Percentiles rank a stretch among this genome's conserved stretches.
phyloP scores from a whole-genome alignment of 2,113 vertebrate species.

The Mustela lutreola region DNA sequence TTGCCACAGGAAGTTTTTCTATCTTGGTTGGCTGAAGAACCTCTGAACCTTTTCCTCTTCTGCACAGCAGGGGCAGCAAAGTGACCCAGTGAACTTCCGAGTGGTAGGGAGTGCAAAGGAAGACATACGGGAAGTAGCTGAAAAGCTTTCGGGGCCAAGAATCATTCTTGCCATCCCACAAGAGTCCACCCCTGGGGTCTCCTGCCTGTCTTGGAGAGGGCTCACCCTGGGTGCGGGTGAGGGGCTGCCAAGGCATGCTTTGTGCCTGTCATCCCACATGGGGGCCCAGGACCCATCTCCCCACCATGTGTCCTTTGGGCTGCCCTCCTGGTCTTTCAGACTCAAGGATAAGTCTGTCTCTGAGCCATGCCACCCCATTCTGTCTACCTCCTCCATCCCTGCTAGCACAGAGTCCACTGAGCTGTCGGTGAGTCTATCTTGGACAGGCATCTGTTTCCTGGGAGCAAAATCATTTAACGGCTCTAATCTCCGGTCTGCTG shows the following conservation, averaged over 20 bases:
- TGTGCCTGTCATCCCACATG: fast-evolving
- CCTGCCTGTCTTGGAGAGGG: neutral
- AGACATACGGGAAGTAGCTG: fast-evolving
- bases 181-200: neutral
- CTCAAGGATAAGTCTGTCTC: neutral
- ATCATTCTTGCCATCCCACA: fast-evolving
- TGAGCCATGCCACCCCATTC: fast-evolving
- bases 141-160: fast-evolving
- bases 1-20: neutral
- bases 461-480: conserved; percentile 62
- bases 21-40: neutral
- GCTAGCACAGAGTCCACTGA: fast-evolving
- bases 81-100: fast-evolving
- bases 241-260: neutral
- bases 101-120: neutral
- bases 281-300: neutral
- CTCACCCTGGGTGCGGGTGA: neutral
- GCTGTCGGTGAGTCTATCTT: neutral
- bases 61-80: too few relatives aligned
- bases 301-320: fast-evolving
- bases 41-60: neutral
- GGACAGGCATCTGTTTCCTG: conserved; percentile 60
- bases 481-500: conserved; percentile 74
- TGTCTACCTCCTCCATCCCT: neutral
- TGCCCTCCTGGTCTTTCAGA: neutral